Conservation (phyloP, 2,797 vertebrate species). For the Sibirionetta formosa region DNA sequence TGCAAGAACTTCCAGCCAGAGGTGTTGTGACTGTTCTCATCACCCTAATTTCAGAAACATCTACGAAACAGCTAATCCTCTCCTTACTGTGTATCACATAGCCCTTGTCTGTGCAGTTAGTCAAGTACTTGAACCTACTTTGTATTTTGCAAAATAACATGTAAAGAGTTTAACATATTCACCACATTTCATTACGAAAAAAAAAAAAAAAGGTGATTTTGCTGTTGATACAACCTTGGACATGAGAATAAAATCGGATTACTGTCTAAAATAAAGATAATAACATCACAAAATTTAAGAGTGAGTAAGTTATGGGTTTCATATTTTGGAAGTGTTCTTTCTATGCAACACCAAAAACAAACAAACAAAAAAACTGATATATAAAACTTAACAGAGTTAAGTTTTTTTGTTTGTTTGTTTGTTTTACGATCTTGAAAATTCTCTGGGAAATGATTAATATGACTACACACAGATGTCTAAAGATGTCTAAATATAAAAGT, state of each 20-base stretch:
- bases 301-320: not conserved
- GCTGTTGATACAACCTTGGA: not conserved
- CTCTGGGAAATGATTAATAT: not conserved
- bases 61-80: not conserved
- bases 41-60: not conserved
- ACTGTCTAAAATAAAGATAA: not conserved
- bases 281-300: rapidly evolving
- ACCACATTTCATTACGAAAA: not conserved
- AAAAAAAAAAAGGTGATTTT: not conserved
- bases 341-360: not conserved
- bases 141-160: not conserved
- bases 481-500: not conserved
- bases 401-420: too few species aligned
- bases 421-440: not conserved
- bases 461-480: not conserved
- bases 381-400: too few species aligned
- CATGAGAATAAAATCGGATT: not conserved
- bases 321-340: not conserved
- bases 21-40: not conserved
- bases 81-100: not conserved
- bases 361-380: too few species aligned
- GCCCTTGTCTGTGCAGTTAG: not conserved
- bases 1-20: not conserved
- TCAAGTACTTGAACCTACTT: not conserved
- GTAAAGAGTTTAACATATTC: not conserved